Evolutionary conservation across 2,797 vertebrate genomes (phyloP), one percentile per base, ranked within the genome.

Genomic region (Acrocephalus scirpaceus): DNA sequence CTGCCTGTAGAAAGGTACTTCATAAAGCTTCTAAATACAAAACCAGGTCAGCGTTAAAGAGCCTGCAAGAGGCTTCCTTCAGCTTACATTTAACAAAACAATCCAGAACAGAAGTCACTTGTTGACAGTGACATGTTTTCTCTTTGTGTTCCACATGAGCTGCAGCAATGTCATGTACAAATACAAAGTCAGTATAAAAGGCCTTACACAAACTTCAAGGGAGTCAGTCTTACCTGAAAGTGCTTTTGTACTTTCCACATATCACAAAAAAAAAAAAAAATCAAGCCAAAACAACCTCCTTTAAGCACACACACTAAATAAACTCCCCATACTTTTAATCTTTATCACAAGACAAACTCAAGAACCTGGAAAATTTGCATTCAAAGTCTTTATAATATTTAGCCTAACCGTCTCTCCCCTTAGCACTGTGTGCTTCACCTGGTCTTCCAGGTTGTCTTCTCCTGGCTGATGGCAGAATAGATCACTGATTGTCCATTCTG

Each of bases 281-380:
- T 48, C 36, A 83, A 64, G 71, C 36, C 30, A 61, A 67, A 95
- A 22, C 38, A 86, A 71, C 5, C 18, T 60, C 21, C 30, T 77
- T 65, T 81, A 65, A 91, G 88, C 36, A 34, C 17, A 78, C 30
- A 79, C n/a, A 32, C 25, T 48, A 23, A 76, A 50, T 47, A 22
- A 76, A 50, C 42, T 67, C 5, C 11, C n/a, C 21, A 51, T 26
- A 29, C 61, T 88, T 88, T 81, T 45, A 57, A 74, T 56, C 42
- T 44, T 91, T 86, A 85, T 72, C 72, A 90, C 32, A 84, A 84
- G 89, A 47, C 50, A 85, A 93, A 85, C 57, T 60, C 51, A 76
- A 57, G 74, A 90, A 69, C 25, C 22, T 58, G 32, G 79, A 90
- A 91, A 86, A 26, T 8, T 7, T 54, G 47, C 42, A 71, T 5